Evolutionary conservation across 1,140 invertebrate species (phyloP).

Genomic region (Goniozus legneri): DNA sequence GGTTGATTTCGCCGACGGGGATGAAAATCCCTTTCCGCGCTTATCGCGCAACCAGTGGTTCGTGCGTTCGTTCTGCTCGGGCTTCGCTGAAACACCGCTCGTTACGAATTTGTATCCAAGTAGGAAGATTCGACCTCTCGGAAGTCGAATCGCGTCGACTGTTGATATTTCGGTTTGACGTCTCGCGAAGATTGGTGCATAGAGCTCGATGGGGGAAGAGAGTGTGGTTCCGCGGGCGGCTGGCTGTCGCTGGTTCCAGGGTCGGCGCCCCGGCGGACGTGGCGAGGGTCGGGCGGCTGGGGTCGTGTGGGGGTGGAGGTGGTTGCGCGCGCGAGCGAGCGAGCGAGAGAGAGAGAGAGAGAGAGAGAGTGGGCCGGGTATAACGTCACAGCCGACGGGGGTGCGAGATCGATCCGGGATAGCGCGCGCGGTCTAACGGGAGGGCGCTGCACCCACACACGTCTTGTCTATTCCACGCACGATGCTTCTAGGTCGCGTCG

Average conservation of each 20-base stretch:
- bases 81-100: too few species aligned
- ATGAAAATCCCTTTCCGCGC: too few species aligned
- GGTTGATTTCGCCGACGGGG: neutral
- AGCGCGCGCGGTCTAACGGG: constrained; percentile 29
- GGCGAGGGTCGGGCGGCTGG: neutral
- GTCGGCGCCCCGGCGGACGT: constrained; percentile 13
- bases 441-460: constrained; percentile 19
- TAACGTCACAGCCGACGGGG: constrained; percentile 31
- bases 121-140: too few species aligned
- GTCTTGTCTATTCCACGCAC: too few species aligned
- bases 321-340: neutral
- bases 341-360: neutral
- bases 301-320: neutral
- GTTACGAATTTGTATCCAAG: too few species aligned
- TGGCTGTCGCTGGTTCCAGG: constrained; percentile 6
- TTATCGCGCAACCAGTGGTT: too few species aligned
- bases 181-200: too few species aligned
- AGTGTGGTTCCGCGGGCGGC: neutral
- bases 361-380: neutral
- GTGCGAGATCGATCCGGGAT: constrained; percentile 31
- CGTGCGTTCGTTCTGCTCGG: too few species aligned
- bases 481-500: too few species aligned
- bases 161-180: too few species aligned
- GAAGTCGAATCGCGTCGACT: too few species aligned
- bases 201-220: too few species aligned